Evolutionary conservation across 1,140 invertebrate species (phyloP), one percentile per base, ranked within the genome.

Genomic region (Muscidifurax raptorellus): DNA sequence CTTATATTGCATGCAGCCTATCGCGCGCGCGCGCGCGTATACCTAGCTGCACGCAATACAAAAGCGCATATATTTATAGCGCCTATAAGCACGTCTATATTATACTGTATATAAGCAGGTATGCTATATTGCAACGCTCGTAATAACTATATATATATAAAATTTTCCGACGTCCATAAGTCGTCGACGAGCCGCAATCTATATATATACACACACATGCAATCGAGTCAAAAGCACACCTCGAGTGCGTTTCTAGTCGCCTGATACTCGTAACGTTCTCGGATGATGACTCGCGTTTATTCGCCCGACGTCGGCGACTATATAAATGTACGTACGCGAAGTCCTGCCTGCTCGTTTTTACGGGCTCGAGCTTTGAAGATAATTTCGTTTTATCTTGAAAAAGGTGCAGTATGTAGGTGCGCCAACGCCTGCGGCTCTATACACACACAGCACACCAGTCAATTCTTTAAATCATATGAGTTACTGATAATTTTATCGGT

Each of bases 241-340:
- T 72, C n/a, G 3, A 15, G 9, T 18, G 28, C 44, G 44, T 32
- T 32, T 30, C 66, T 85, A 59, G n/a, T 22, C 79, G 27, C 83
- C 79, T 85, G 83, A 32, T 80, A 80, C 78, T 71, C 72, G 10
- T 36, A 71, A 74, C 75, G 76, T 72, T 71, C 76, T 59, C 28
- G 66, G 82, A 74, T 79, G 77, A 84, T 84, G 82, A 84, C 44
- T 83, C 74, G 72, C 52, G 44, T 74, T 75, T 74, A 81, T 74
- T 80, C 59, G 12, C 36, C 15, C 32, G 32, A 40, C 71, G 30
- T 40, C 13, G 28, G 71, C 32, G 15, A n/a, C 32, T 22, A 27
- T 47, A 47, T 47, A 72, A 13, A 74, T 12, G 18, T 74, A 74
- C 22, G 27, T 22, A 28, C 25, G 28, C 15, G 10, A 69, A 69